Evolutionary conservation across 2,888 invertebrate genomes (phyloP), one percentile per base, ranked within the genome.

Genomic region (Pyrrhopygopsis socrates): DNA sequence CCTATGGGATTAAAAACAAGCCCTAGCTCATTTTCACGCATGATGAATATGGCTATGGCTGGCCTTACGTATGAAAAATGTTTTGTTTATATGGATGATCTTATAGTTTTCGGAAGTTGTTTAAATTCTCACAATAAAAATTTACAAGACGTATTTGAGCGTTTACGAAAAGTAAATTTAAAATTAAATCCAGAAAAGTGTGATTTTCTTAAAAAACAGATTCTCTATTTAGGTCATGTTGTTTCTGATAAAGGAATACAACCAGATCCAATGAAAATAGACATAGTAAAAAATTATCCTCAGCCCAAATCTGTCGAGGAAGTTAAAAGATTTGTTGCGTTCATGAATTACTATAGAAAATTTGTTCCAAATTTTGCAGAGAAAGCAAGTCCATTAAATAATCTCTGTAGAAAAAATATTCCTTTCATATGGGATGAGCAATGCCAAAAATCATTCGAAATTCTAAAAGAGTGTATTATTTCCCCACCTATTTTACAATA

Each of bases 221-320:
- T 87, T 38, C 27, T 84, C 20, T 87, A 82, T 71, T 63, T 87
- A 45, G 87, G 87, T 2, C 87, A 87, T 63, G 29, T 84, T 20
- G 78, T 87, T 5, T 81, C 87, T 41, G 60, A 68, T 15, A 45
- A 81, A 18, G 84, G 81, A 13, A 50, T 84, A 34, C 79, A 68
- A 24, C 81, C 87, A 27, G 87, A 87, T 60, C 83, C 81, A n/a
- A 67, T 41, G n/a, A 87, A 87, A 76, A 58, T 71, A 38, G 24
- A 9, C 18, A 27, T 45, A 4, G 18, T 87, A 58, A n/a, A 82
- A 82, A 85, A 85, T 81, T 88, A 88, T 24, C 85, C 84, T 13
- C 65, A 15, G 13, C 88, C 88, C n/a, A 67, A 68, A 27, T 81
- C 68, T 24, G 45, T 63, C 9, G 83, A 88, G 45, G 71, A 83